Conservation (phyloP, 2,113 vertebrate genomes). For the Pleuronectes platessa region DNA sequence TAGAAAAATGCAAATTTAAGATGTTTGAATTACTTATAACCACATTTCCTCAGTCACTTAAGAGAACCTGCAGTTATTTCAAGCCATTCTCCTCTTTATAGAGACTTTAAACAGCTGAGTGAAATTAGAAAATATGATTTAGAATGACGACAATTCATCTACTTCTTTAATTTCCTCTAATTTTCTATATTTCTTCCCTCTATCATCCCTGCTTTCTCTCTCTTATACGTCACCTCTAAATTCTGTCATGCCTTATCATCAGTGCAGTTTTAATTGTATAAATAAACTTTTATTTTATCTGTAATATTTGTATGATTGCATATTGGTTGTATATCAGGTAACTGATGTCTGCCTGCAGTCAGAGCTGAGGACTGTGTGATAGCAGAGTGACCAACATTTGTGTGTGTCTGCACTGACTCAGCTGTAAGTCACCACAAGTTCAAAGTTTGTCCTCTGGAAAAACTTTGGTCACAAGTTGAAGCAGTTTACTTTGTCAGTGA, state of each 20-base stretch:
- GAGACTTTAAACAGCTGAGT: background rate
- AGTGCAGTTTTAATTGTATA: background rate
- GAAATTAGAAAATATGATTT: too few relatives aligned
- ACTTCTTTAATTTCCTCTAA: conserved; percentile 1
- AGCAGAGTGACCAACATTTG: conserved; percentile 27
- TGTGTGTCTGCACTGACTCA: conserved; percentile 35
- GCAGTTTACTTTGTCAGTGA: background rate
- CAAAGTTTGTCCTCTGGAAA: conserved; percentile 33
- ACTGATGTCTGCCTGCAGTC: background rate
- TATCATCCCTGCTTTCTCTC: too few relatives aligned
- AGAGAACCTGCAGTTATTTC: conserved; percentile 1
- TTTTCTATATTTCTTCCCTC: background rate
- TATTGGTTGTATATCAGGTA: background rate
- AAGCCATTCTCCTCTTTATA: background rate
- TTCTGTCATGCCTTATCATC: conserved; percentile 10
- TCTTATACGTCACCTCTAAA: background rate
- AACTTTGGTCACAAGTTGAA: background rate
- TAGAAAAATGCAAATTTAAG: conserved; percentile 21
- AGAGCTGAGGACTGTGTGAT: conserved; percentile 16
- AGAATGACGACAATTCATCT: background rate
- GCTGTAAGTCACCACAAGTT: conserved; percentile 28
- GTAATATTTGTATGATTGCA: background rate
- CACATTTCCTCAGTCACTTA: background rate
- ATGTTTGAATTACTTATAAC: conserved; percentile 6
- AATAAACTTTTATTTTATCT: conserved; percentile 11